Base-by-base conservation (phyloP, 2,888 invertebrate species). In the Synanthedon formicaeformis region DNA sequence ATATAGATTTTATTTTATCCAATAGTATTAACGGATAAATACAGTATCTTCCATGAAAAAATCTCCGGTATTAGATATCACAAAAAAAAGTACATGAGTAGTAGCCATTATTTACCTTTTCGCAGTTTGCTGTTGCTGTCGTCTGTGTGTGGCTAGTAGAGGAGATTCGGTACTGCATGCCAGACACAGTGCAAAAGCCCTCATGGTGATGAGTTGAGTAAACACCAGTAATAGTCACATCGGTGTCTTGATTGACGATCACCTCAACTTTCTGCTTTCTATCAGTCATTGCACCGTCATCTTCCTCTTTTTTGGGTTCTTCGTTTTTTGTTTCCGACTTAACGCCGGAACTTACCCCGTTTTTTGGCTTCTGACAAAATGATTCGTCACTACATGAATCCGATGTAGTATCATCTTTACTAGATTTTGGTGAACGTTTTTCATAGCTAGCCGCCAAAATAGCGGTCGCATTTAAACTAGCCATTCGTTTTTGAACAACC, bases 391-490 rank as follows among this genome's bases (percentile, higher is more conserved):
- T 88, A 58, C 89, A 83, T 50, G 88, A 83, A 71, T 89, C 85
- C n/a, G 89, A 90, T 48, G 88, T 89, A 51, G 90, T 90, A 53
- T 89, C 89, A 53, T 89, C 89, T 61, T 89, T 89, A 56, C 78
- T 89, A 45, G 89, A 89, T 64, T 89, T 90, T 0, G 89, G 88
- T 41, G 90, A 90, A 52, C 89, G 87, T 69, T 92, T 94, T 73
- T 95, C 95, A 67, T 96, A 96, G 60, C 95, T 95, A 16, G 96
- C 96, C 0, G 96, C 95, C 60, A 96, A 88, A 66, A 96, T 96
- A 16, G 96, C 96, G 41, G 94, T 93, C 12, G 96, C 96, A 75
- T 96, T 96, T 40, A 96, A 83, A 71, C 95, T 95, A 16, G 96
- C 96, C 96, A 96, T 96, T 40, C 96, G 90, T 73, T 96, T 96